Percentiles rank a stretch among this genome's conserved stretches.
These are phyloP conservation scores for Nansenia antarctica DNA, from an alignment of 2,113 vertebrate genomes.

Conservation along the genomic window DNA sequence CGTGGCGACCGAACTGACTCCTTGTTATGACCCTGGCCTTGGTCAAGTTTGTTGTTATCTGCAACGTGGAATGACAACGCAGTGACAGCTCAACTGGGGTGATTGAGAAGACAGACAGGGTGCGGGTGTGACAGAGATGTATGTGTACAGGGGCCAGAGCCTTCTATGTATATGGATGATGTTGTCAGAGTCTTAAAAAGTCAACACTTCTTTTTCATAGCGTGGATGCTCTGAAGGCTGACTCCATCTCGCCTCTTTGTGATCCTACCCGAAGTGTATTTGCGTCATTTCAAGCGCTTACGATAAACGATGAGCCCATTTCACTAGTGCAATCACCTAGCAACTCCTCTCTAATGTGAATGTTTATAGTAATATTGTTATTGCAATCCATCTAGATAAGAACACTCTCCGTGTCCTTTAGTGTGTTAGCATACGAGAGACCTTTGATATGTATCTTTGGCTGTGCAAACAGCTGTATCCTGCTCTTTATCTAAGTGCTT, in stretches of 20 bases:
- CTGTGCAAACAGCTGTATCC: constrained; percentile 73
- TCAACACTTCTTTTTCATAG: constrained; percentile 12
- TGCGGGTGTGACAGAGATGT: constrained; percentile 33
- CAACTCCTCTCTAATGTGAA: background rate
- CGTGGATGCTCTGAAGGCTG: background rate
- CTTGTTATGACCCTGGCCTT: constrained; percentile 26
- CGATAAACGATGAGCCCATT: background rate
- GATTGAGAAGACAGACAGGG: constrained; percentile 28
- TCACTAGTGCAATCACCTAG: background rate
- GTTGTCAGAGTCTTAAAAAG: constrained; percentile 25
- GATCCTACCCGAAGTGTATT: background rate
- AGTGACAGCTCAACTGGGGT: constrained; percentile 23
- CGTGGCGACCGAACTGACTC: background rate
- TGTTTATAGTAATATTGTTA: background rate
- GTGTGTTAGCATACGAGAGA: constrained; percentile 28
- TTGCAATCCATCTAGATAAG: background rate
- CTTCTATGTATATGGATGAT: constrained; percentile 39
- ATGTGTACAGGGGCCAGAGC: constrained; percentile 30
- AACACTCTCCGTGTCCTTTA: background rate
- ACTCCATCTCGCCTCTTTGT: background rate
- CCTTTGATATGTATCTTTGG: constrained; percentile 51
- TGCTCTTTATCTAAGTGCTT: constrained; percentile 60
- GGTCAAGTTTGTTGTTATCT: constrained; percentile 39
- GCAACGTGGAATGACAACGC: constrained; percentile 27
- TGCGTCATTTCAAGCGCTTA: no score